Conservation (phyloP, 2,113 vertebrate species). For the Triplophysa rosa region DNA sequence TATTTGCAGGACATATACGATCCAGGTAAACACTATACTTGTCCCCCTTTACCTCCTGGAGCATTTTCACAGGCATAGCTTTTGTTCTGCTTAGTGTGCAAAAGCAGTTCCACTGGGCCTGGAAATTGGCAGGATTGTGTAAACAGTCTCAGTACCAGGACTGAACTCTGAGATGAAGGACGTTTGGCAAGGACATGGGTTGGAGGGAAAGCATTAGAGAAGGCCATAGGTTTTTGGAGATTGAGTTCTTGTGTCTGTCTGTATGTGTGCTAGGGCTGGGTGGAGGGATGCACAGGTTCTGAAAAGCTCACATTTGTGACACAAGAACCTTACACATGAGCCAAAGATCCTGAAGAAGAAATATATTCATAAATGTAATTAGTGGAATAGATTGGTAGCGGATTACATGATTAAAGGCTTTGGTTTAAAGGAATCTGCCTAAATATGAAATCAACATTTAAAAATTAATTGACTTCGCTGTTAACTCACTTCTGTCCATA, state of each 20-base stretch:
- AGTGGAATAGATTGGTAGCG: background rate
- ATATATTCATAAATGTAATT: background rate
- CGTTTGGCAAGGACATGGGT: conserved; percentile 59
- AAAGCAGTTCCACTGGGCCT: conserved; percentile 35
- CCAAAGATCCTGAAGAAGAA: background rate
- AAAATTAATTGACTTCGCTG: background rate
- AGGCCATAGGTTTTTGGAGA: conserved; percentile 7
- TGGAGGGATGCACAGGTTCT: background rate
- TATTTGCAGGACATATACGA: no score
- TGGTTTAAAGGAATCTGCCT: background rate
- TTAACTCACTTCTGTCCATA: background rate
- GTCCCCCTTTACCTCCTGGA: background rate
- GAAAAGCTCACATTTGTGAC: background rate
- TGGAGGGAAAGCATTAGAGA: conserved; percentile 34
- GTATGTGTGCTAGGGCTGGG: background rate
- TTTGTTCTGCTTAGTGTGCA: conserved; percentile 41
- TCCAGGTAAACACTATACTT: no score
- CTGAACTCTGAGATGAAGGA: conserved; percentile 55
- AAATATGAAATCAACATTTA: background rate
- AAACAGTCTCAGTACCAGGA: conserved; percentile 49
- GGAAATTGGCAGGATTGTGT: conserved; percentile 52
- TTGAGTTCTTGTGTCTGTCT: conserved; percentile 25
- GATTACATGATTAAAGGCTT: background rate
- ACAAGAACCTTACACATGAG: background rate
- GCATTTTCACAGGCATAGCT: background rate